These are phyloP conservation scores for Styela clava DNA, from an alignment of 23 tunicate species.

Conservation along the genomic window DNA sequence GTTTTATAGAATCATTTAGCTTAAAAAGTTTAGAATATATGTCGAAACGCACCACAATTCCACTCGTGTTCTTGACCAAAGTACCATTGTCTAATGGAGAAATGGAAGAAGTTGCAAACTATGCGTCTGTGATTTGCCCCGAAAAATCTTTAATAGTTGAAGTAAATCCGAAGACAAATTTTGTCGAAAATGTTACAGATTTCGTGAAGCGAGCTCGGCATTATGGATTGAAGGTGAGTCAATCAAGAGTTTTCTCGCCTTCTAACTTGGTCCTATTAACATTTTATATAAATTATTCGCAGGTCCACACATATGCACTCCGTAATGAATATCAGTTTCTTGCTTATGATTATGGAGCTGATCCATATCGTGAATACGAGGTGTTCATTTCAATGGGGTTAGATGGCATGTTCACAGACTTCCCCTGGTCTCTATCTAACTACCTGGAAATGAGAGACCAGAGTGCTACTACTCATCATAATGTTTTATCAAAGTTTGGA, in stretches of 20 bases:
- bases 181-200: constrained; percentile 14
- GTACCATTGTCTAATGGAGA: neutral
- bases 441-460: constrained; percentile 8
- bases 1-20: constrained; percentile 80
- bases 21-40: constrained; percentile 51
- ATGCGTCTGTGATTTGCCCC: constrained; percentile 25
- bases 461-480: too few relatives aligned
- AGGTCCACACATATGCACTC: constrained; percentile 53
- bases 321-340: constrained; percentile 54
- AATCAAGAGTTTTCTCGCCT: neutral
- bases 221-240: constrained; percentile 34
- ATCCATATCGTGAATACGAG: constrained; percentile 62
- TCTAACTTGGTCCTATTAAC: too few relatives aligned
- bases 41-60: constrained; percentile 54
- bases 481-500: too few relatives aligned
- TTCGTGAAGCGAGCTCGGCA: constrained; percentile 25
- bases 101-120: constrained; percentile 1
- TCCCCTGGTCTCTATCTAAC: constrained; percentile 44
- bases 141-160: constrained; percentile 29
- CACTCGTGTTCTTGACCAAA: constrained; percentile 42
- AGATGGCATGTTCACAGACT: constrained; percentile 79
- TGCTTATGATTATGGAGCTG: constrained; percentile 56
- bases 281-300: too few relatives aligned
- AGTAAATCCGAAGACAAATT: constrained; percentile 27
- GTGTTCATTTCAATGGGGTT: constrained; percentile 31